Evolutionary conservation across 1,140 invertebrate genomes (phyloP).

Genomic region (Drosophila pectinifera): DNA sequence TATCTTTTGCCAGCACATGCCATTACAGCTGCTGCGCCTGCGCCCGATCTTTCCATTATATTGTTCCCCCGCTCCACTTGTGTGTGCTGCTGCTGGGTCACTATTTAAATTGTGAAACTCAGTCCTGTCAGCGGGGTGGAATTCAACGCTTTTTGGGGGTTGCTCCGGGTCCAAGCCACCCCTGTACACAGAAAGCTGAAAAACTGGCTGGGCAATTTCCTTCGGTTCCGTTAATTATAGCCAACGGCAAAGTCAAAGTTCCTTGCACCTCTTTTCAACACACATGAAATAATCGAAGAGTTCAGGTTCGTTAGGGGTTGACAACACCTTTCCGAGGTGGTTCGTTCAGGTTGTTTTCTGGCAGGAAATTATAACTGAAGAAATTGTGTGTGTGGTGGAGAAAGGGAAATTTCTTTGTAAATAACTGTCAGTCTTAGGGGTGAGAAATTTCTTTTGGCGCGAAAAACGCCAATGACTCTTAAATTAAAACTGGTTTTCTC

Average conservation of each 20-base stretch:
- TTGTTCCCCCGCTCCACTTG: constrained; percentile 22
- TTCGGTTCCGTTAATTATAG: constrained; percentile 36
- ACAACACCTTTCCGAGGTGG: constrained; percentile 4
- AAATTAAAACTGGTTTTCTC: neutral
- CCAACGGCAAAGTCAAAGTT: constrained; percentile 33
- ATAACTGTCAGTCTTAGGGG: neutral
- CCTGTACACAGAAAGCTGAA: constrained; percentile 12
- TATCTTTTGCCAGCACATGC: constrained; percentile 39
- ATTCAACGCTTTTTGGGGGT: constrained; percentile 41
- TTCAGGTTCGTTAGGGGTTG: constrained; percentile 30
- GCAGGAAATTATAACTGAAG: neutral
- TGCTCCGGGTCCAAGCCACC: constrained; percentile 30
- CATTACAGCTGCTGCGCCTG: constrained; percentile 49
- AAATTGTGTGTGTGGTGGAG: constrained; percentile 3
- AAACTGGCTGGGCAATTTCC: constrained; percentile 57
- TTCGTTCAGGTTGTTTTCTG: constrained; percentile 26
- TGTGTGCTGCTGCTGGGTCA: constrained; percentile 26
- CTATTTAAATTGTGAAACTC: constrained; percentile 31
- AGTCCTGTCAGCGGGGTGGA: constrained; percentile 38
- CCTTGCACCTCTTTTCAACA: constrained; percentile 27
- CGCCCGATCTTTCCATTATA: constrained; percentile 22
- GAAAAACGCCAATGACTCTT: neutral
- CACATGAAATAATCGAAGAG: constrained; percentile 5
- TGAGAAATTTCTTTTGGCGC: constrained; percentile 6
- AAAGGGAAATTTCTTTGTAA: neutral